Evolutionary conservation across 1,140 invertebrate genomes (phyloP).

Genomic region (Geopemphigus sp.): DNA sequence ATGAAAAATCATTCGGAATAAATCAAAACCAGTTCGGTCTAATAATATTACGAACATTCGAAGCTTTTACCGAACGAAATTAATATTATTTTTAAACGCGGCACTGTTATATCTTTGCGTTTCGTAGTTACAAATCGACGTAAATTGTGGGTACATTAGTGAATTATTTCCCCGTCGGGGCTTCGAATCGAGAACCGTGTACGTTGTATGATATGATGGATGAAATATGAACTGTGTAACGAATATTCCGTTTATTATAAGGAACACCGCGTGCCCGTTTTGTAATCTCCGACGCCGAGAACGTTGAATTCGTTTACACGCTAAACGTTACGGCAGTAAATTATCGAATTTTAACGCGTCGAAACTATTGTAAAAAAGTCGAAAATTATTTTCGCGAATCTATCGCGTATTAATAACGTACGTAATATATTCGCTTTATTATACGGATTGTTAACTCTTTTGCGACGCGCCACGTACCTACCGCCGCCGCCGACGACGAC

Average conservation of each 20-base stretch:
- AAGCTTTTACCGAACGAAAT: background rate
- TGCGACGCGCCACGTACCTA: background rate
- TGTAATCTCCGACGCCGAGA: too few species aligned
- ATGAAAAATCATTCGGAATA: conserved; percentile 9
- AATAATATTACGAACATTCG: too few species aligned
- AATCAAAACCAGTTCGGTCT: conserved; percentile 26
- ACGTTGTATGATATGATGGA: too few species aligned
- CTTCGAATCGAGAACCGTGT: background rate
- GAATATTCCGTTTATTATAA: conserved; percentile 8
- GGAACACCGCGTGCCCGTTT: background rate
- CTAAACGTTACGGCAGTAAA: too few species aligned
- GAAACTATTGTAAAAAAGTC: too few species aligned
- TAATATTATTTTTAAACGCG: background rate
- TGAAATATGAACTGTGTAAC: background rate
- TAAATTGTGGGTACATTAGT: background rate
- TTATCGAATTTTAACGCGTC: too few species aligned
- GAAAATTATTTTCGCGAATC: too few species aligned
- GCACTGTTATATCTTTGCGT: background rate
- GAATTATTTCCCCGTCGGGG: conserved; percentile 1
- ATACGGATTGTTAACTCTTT: background rate
- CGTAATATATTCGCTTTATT: too few species aligned
- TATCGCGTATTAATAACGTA: too few species aligned
- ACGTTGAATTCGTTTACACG: too few species aligned
- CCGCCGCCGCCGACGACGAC: background rate
- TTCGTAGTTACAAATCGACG: background rate